Evolutionary conservation across 2,797 vertebrate genomes (phyloP).

Genomic region (Crax fasciolata): DNA sequence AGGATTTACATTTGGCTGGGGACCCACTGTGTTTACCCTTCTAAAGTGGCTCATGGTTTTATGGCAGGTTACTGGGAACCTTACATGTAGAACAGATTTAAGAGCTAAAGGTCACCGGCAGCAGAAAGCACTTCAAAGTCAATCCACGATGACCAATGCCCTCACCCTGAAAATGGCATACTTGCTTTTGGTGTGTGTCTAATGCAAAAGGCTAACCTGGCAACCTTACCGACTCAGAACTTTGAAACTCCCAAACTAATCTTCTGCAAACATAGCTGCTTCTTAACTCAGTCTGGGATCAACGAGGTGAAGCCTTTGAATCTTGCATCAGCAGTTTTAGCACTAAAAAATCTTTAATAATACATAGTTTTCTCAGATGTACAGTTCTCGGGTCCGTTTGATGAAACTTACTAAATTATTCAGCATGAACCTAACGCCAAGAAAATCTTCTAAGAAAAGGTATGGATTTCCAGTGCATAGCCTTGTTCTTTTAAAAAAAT

Average conservation of each 20-base stretch:
- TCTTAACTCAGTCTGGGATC: not conserved
- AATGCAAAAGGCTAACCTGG: not conserved
- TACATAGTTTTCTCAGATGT: not conserved
- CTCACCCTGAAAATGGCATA: not conserved
- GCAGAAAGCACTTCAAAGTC: not conserved
- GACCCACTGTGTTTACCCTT: not conserved
- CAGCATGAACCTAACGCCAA: not conserved
- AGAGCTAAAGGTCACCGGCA: not conserved
- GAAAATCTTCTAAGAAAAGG: not conserved
- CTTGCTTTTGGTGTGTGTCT: not conserved
- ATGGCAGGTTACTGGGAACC: not conserved
- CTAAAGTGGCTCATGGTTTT: not conserved
- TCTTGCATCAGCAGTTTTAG: not conserved
- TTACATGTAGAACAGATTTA: not conserved
- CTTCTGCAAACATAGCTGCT: not conserved
- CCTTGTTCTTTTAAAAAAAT: not conserved
- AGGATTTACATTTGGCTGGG: not conserved
- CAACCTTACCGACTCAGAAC: not conserved
- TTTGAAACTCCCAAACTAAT: not conserved
- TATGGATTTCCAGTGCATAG: not conserved
- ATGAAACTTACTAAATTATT: not conserved
- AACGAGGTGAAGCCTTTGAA: not conserved
- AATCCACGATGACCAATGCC: not conserved
- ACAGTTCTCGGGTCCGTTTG: not conserved
- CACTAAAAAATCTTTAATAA: not conserved